phyloP scores from a whole-genome alignment of 2,113 vertebrate genomes.

The Cephalopterus ornatus region DNA sequence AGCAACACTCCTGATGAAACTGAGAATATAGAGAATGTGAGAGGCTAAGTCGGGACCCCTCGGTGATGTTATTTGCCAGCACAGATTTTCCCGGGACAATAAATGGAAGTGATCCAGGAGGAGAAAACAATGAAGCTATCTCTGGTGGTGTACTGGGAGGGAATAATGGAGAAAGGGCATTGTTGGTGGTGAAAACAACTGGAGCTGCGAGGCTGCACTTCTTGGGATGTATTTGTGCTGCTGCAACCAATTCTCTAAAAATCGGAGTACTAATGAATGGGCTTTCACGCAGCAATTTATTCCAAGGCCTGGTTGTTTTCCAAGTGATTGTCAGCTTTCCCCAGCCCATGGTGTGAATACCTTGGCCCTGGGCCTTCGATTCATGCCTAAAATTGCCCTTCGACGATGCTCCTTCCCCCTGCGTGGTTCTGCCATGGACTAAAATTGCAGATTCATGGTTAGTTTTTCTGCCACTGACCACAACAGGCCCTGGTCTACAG shows the following conservation, averaged over 20 bases:
- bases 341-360: not conserved
- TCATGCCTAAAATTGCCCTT: not conserved
- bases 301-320: not conserved
- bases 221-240: not conserved
- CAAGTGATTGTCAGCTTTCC: not conserved
- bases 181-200: not conserved
- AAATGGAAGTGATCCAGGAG: constrained; percentile 36
- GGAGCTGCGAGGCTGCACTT: not conserved
- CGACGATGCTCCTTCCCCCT: not conserved
- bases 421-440: not conserved
- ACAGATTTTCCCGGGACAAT: constrained; percentile 20
- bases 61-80: not conserved
- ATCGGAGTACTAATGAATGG: not conserved
- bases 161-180: not conserved
- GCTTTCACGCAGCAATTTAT: not conserved
- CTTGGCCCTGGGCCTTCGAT: not conserved
- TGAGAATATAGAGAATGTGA: not conserved
- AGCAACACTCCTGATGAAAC: not conserved
- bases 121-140: constrained; percentile 24
- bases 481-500: not conserved
- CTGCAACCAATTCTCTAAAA: not conserved
- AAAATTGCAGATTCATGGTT: not conserved
- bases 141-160: not conserved
- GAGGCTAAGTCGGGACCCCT: not conserved
- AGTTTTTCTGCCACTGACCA: not conserved